Conservation (phyloP, 1,140 invertebrate genomes). For the Sesamia nonagrioides region DNA sequence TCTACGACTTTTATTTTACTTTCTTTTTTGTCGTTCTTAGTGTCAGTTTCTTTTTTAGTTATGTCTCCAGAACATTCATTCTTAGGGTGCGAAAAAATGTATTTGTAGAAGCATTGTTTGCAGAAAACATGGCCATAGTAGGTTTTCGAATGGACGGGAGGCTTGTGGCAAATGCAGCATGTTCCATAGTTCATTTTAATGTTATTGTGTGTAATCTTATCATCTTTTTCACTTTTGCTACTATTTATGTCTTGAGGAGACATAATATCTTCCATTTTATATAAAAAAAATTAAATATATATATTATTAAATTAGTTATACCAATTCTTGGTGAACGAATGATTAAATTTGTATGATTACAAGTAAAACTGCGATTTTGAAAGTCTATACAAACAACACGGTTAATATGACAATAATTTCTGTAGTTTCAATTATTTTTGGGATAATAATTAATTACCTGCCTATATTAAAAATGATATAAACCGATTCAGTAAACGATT, state of each 20-base stretch:
- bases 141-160: slow-evolving; percentile 24
- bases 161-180: slow-evolving; percentile 44
- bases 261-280: slow-evolving; percentile 24
- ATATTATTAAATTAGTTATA: too few species aligned
- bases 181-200: slow-evolving; percentile 21
- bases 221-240: slow-evolving; percentile 8
- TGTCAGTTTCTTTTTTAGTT: background rate
- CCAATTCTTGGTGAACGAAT: too few species aligned
- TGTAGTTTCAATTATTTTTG: too few species aligned
- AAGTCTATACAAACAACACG: too few species aligned
- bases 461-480: too few species aligned
- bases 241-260: background rate
- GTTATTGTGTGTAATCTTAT: slow-evolving; percentile 7
- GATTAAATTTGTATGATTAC: too few species aligned
- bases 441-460: too few species aligned
- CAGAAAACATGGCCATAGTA: slow-evolving; percentile 58
- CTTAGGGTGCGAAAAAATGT: slow-evolving; percentile 51
- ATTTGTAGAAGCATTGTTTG: slow-evolving; percentile 54
- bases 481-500: too few species aligned
- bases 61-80: slow-evolving; percentile 28
- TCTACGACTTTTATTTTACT: background rate
- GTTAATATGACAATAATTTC: too few species aligned
- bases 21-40: background rate
- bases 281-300: too few species aligned
- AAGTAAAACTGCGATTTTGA: too few species aligned